Evolutionary conservation across 2,797 vertebrate genomes (phyloP).

Genomic region (Rhabdophis nuchalis): DNA sequence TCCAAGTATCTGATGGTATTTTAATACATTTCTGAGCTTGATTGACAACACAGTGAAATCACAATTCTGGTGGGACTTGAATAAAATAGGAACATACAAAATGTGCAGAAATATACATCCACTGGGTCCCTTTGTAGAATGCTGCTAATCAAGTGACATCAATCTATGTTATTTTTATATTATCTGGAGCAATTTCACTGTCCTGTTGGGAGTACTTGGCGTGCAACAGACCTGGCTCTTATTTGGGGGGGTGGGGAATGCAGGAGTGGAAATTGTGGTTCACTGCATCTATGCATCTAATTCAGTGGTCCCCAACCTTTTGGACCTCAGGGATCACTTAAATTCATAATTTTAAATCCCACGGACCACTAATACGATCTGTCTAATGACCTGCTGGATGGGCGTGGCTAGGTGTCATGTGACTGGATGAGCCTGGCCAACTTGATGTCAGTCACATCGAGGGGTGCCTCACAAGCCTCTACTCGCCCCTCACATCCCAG

Average conservation of each 20-base stretch:
- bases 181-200: not conserved
- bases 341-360: too few relatives aligned
- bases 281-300: not conserved
- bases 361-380: too few relatives aligned
- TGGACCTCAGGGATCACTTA: too few relatives aligned
- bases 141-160: not conserved
- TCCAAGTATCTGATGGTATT: not conserved
- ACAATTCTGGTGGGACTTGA: not conserved
- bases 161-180: not conserved
- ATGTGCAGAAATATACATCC: not conserved
- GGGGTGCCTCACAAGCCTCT: too few relatives aligned
- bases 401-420: too few relatives aligned
- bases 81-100: not conserved
- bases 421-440: too few relatives aligned
- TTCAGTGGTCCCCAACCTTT: too few relatives aligned
- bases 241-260: not conserved
- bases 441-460: too few relatives aligned
- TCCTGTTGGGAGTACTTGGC: not conserved
- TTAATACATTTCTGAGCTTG: not conserved
- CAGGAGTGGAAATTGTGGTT: not conserved
- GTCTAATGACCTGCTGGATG: too few relatives aligned
- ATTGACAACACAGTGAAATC: not conserved
- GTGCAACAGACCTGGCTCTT: not conserved
- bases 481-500: too few relatives aligned
- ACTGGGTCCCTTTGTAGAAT: not conserved